Base-by-base conservation (phyloP, 2,797 vertebrate species). In the Petrocephalus schoutedeni region DNA sequence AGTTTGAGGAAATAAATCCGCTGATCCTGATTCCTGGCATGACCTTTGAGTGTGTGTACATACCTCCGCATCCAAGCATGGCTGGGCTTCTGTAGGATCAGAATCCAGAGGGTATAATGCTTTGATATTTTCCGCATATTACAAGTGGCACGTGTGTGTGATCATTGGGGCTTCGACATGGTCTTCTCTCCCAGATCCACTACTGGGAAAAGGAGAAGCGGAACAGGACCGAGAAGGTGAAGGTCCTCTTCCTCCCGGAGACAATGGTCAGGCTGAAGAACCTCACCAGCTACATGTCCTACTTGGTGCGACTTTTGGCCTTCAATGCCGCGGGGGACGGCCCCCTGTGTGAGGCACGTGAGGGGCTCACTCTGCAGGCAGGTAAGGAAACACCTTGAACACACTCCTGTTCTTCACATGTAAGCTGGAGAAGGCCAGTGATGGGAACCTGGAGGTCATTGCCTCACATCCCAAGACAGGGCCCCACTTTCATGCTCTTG, bases 291-390 rank as follows among this genome's bases (percentile, higher is more conserved):
- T 97, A 98, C 93, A 97, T 96, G 0, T 93, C 93, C 56, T 98
- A 99, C 92, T 92, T 97, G 93, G 93, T 97, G 88, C 96, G 96
- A 71, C 95, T 99, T 88, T 96, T 97, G 0, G 98, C 98, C 21
- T 99, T 99, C 95, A 99, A 98, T 19, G 97, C 96, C 0, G 98
- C 98, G 0, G 98, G 98, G 0, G 97, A 99, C 0, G 98, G 98
- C 2, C 98, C 98, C 0, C 93, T 93, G 85, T 98, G 97, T 21
- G 95, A 95, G 88, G 97, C 98, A 7, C 92, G 92, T 0, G 96
- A 92, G 86, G 95, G 97, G 41, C 95, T 97, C 88, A 99, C 98
- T 0, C 96, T 95, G 57, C 97, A 97, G 93, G 97, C 98, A 0
- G 98, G 98, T 99, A 94, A 3, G 92, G 23, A 45, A 28, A 14